Conservation (phyloP, 2,113 vertebrate species). For the Lagopus muta region DNA sequence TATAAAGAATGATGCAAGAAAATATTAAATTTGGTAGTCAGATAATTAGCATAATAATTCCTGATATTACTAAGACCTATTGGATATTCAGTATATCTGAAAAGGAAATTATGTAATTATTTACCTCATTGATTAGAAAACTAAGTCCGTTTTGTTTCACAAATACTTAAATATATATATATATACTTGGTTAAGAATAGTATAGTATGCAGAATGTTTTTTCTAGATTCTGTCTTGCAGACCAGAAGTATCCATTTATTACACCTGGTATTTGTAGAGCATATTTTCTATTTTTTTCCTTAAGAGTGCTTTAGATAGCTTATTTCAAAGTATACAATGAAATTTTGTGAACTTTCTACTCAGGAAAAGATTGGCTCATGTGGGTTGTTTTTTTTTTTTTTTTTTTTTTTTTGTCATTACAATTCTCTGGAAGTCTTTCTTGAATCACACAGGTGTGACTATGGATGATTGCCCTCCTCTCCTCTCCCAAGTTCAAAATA, state of each 20-base stretch:
- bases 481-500: neutral
- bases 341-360: neutral
- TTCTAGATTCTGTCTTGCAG: neutral
- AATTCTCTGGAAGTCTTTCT: neutral
- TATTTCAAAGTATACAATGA: neutral
- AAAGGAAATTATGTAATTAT: neutral
- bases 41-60: neutral
- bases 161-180: neutral
- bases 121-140: neutral
- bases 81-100: neutral
- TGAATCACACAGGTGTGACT: constrained; percentile 3
- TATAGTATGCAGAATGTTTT: neutral
- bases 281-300: neutral
- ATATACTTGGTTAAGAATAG: neutral
- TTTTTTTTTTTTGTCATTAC: neutral
- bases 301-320: neutral
- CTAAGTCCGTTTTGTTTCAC: neutral
- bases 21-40: neutral
- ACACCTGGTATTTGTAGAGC: neutral
- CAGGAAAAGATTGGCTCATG: neutral
- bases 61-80: neutral
- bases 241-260: neutral
- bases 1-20: neutral
- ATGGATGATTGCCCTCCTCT: neutral
- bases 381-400: too few relatives aligned